A percentile compares a stretch with the other conserved stretches of the same genome.
Conservation (phyloP, 2,888 invertebrate species). For the Microctonus hyperodae region DNA sequence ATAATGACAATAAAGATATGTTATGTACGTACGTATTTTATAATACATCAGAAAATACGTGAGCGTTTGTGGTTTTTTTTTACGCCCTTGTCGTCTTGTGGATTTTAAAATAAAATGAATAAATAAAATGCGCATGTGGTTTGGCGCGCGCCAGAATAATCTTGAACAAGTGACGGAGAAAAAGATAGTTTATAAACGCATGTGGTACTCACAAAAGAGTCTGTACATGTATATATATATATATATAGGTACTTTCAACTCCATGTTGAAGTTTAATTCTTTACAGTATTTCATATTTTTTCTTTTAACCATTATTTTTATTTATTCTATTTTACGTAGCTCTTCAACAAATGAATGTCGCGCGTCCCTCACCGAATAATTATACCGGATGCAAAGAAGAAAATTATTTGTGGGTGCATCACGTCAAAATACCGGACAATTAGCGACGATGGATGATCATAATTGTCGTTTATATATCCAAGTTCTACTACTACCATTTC, state of each 20-base stretch:
- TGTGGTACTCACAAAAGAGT: neutral
- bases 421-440: slow-evolving; percentile 23
- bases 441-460: slow-evolving; percentile 27
- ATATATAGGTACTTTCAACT: neutral
- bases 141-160: slow-evolving; percentile 43
- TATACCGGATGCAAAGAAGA: slow-evolving; percentile 16
- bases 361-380: neutral
- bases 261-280: neutral
- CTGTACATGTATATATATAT: no score
- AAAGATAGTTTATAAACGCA: neutral
- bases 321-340: neutral
- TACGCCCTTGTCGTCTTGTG: neutral
- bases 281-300: neutral
- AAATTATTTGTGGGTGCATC: slow-evolving; percentile 13
- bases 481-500: neutral
- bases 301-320: neutral
- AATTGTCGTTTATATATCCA: neutral
- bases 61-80: slow-evolving; percentile 6
- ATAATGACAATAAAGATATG: neutral
- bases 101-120: neutral
- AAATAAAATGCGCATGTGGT: slow-evolving; percentile 24
- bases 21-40: neutral
- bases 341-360: neutral
- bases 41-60: neutral
- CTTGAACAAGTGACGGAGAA: slow-evolving; percentile 23